Evolutionary conservation across 1,140 invertebrate genomes (phyloP).

Genomic region (Drosophila mayri): DNA sequence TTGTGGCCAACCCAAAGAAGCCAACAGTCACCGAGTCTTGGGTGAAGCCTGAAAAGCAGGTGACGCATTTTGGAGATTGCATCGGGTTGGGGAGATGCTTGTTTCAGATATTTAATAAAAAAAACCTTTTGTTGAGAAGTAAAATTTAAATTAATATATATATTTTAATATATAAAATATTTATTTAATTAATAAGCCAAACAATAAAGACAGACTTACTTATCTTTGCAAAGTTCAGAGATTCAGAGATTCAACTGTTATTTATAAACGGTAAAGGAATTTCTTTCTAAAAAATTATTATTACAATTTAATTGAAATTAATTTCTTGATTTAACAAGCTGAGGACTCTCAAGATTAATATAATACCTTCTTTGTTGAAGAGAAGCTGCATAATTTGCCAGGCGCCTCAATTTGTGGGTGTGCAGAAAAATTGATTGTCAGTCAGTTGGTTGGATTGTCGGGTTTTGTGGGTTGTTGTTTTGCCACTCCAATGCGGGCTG

Average conservation of each 20-base stretch:
- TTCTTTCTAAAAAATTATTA: background rate
- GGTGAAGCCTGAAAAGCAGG: conserved; percentile 26
- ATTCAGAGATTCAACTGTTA: background rate
- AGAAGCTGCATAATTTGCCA: conserved; percentile 28
- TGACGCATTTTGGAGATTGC: conserved; percentile 31
- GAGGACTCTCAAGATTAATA: background rate
- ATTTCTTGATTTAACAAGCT: background rate
- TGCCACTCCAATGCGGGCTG: conserved; percentile 44
- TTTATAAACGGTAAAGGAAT: background rate
- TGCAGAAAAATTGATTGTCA: conserved; percentile 60
- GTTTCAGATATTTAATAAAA: background rate
- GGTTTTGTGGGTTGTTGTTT: conserved; percentile 29
- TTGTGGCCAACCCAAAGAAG: conserved; percentile 36
- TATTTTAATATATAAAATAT: background rate
- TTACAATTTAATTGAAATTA: no score
- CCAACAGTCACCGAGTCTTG: conserved; percentile 17
- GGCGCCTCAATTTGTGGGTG: conserved; percentile 33
- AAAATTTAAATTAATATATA: background rate
- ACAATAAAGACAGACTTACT: background rate
- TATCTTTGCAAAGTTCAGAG: background rate
- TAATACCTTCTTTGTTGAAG: background rate
- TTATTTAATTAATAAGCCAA: background rate
- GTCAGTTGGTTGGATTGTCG: conserved; percentile 25
- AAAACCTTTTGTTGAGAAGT: background rate
- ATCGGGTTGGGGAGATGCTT: background rate